Conservation (phyloP, 2,113 vertebrate species). For the Calyptommatus sinebrachiatus region DNA sequence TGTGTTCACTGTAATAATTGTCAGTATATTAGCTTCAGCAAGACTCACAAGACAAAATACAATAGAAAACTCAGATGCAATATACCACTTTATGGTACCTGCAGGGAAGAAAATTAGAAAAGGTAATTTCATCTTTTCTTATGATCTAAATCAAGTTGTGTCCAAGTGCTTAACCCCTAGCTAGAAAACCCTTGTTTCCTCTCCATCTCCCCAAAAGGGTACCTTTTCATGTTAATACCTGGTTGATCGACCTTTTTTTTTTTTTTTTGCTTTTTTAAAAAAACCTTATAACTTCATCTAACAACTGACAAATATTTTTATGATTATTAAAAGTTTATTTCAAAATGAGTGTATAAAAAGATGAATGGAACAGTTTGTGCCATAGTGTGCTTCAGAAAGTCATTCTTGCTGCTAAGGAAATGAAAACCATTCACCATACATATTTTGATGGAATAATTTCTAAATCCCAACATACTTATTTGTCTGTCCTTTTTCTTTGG, state of each 20-base stretch:
- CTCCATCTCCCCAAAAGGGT: neutral
- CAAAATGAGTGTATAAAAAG: constrained; percentile 31
- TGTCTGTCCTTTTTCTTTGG: constrained; percentile 35
- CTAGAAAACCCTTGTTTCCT: too few relatives aligned
- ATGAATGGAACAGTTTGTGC: constrained; percentile 56
- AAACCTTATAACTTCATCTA: neutral
- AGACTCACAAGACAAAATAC: too few relatives aligned
- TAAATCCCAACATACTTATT: constrained; percentile 50
- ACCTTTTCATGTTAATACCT: neutral
- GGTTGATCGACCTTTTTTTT: neutral
- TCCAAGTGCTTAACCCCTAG: too few relatives aligned
- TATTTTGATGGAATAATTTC: constrained; percentile 32
- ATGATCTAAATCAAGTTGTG: too few relatives aligned
- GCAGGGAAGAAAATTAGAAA: too few relatives aligned
- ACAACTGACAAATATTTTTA: too few relatives aligned
- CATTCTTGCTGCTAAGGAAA: constrained; percentile 57
- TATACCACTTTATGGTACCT: too few relatives aligned
- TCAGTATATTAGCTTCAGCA: too few relatives aligned
- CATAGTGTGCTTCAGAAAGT: constrained; percentile 56
- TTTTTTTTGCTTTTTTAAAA: neutral
- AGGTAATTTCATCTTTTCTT: too few relatives aligned
- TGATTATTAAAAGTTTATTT: constrained; percentile 9
- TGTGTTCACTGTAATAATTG: too few relatives aligned
- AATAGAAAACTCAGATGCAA: too few relatives aligned
- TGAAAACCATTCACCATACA: constrained; percentile 46